Conservation (phyloP, 2,797 vertebrate genomes). For the Lateolabrax maculatus region DNA sequence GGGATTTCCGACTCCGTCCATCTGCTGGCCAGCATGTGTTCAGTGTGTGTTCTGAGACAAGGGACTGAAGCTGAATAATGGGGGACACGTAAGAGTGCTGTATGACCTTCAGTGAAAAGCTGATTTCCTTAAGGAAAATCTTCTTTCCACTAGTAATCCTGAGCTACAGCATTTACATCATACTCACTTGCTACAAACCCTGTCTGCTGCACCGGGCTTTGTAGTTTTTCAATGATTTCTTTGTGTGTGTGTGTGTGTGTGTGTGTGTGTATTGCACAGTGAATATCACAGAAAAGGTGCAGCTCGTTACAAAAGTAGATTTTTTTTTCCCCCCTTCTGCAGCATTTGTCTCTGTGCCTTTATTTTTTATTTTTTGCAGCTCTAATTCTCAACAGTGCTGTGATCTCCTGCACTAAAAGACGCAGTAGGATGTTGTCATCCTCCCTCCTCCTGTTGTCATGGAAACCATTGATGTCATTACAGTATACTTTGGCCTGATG, state of each 20-base stretch:
- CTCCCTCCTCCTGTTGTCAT: conserved; percentile 83
- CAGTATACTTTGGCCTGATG: conserved; percentile 67
- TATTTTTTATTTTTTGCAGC: conserved; percentile 25
- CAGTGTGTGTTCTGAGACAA: conserved; percentile 17
- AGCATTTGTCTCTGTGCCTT: conserved; percentile 22
- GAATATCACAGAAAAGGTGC: conserved; percentile 17
- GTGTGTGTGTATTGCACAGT: neutral
- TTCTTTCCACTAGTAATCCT: conserved; percentile 3
- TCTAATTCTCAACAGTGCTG: conserved; percentile 56
- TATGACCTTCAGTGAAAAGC: conserved; percentile 53
- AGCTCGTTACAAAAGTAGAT: neutral
- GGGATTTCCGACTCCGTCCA: conserved; percentile 72
- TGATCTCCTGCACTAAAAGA: conserved; percentile 72
- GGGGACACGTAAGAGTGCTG: conserved; percentile 28
- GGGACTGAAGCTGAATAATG: conserved; percentile 33
- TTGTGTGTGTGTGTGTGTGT: neutral
- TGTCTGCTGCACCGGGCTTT: conserved; percentile 3
- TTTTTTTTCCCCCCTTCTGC: neutral
- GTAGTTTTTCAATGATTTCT: neutral
- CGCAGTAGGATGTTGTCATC: conserved; percentile 79
- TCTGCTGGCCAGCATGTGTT: conserved; percentile 63
- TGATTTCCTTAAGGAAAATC: conserved; percentile 37
- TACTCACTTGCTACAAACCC: conserved; percentile 2
- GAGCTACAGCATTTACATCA: conserved; percentile 22
- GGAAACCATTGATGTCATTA: conserved; percentile 90